Percentiles rank a stretch among this genome's conserved stretches.
phyloP scores from a whole-genome alignment of 2,113 vertebrate species.

The Pachycephala philippinensis region DNA sequence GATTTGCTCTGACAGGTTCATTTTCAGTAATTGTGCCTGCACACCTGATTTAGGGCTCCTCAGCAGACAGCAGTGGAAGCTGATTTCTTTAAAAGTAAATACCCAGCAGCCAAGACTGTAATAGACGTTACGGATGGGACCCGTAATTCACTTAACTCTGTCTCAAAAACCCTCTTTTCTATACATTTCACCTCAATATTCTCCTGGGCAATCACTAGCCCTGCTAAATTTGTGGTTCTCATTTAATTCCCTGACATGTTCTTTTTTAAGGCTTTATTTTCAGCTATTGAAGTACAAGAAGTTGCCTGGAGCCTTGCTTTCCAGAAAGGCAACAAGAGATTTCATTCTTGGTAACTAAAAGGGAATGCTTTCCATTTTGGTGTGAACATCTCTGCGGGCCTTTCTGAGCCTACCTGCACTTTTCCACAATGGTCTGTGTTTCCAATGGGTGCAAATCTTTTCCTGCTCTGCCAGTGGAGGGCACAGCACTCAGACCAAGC shows the following conservation, averaged over 20 bases:
- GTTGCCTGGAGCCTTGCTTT: conserved; percentile 30
- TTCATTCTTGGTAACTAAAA: not conserved
- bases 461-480: not conserved
- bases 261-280: conserved; percentile 50
- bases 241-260: conserved; percentile 55
- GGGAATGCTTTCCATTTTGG: not conserved
- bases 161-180: not conserved
- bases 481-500: not conserved
- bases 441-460: not conserved
- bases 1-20: conserved; percentile 6
- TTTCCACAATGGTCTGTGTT: fast-evolving
- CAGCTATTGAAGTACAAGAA: conserved; percentile 20
- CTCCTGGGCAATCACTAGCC: conserved; percentile 26
- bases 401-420: not conserved
- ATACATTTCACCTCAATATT: conserved; percentile 6
- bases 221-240: conserved; percentile 24
- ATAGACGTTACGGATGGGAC: not conserved
- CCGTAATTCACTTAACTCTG: conserved; percentile 26
- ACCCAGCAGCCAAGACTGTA: not conserved
- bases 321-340: not conserved
- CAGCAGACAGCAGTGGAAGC: not conserved
- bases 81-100: conserved; percentile 36
- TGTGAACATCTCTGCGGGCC: not conserved
- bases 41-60: conserved; percentile 4
- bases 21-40: conserved; percentile 18